Evolutionary conservation across 2,888 invertebrate species (phyloP).

Genomic region (Microctonus brassicae): DNA sequence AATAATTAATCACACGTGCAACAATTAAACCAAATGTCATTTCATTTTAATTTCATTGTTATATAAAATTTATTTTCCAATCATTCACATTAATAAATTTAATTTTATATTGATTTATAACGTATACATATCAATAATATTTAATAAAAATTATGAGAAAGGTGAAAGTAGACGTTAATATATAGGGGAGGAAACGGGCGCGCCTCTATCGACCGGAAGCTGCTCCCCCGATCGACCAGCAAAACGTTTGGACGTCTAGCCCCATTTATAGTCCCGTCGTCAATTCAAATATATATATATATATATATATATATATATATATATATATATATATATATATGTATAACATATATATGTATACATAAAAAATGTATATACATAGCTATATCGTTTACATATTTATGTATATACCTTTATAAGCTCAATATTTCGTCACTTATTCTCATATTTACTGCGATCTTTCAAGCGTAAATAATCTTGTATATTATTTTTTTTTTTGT

Average conservation of each 20-base stretch:
- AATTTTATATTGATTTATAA: no score
- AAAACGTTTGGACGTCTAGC: conserved; percentile 47
- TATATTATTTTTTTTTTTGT: conserved; percentile 16
- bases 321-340: neutral
- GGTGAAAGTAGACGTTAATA: neutral
- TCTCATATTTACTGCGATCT: neutral
- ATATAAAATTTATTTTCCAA: no score
- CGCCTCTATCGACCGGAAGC: conserved; percentile 60
- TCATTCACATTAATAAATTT: no score
- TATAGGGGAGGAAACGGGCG: conserved; percentile 40
- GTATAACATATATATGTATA: no score
- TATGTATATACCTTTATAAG: no score
- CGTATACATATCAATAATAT: no score
- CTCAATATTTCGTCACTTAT: neutral
- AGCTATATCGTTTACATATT: no score
- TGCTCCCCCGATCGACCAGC: conserved; percentile 62
- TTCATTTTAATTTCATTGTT: no score
- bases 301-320: neutral
- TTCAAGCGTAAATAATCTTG: neutral
- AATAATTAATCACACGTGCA: no score
- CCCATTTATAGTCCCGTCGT: conserved; percentile 7
- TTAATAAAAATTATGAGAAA: neutral
- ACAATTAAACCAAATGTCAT: no score
- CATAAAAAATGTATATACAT: no score
- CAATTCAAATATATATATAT: neutral